Evolutionary conservation across 1,140 invertebrate genomes (phyloP).

Genomic region (Harlomillsia oculata): DNA sequence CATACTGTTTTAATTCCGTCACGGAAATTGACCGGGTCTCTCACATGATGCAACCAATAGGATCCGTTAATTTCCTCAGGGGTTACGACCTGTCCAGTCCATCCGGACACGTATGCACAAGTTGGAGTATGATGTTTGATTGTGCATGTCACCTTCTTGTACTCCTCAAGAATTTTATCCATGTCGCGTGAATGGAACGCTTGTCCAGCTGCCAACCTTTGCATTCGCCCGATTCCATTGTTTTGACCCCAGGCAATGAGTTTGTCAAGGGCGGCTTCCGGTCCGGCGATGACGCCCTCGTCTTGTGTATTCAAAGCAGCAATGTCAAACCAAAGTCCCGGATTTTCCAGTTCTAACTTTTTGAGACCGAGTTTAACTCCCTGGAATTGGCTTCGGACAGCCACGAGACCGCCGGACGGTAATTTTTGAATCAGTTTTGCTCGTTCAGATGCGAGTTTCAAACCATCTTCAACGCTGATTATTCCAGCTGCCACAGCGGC

Average conservation of each 20-base stretch:
- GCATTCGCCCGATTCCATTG: background rate
- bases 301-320: slow-evolving; percentile 6
- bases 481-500: slow-evolving; percentile 17
- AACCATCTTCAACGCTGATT: slow-evolving; percentile 7
- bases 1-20: background rate
- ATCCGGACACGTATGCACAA: slow-evolving; percentile 6
- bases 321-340: background rate
- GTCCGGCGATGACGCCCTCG: slow-evolving; percentile 2
- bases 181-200: slow-evolving; percentile 12
- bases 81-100: background rate
- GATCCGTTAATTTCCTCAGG: background rate
- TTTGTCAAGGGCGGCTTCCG: background rate
- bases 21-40: slow-evolving; percentile 8
- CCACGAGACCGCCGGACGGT: slow-evolving; percentile 12
- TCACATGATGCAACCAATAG: slow-evolving; percentile 13
- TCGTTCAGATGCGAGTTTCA: slow-evolving; percentile 15
- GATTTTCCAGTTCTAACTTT: background rate
- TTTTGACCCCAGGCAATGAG: background rate
- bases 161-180: slow-evolving; percentile 7
- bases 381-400: slow-evolving; percentile 1
- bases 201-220: background rate
- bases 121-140: background rate
- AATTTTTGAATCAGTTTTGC: slow-evolving; percentile 8
- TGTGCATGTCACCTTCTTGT: background rate
- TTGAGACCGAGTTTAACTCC: background rate